Percentiles rank a stretch among this genome's conserved stretches.
Conservation (phyloP, 2,797 vertebrate genomes). For the Pitangus sulphuratus region DNA sequence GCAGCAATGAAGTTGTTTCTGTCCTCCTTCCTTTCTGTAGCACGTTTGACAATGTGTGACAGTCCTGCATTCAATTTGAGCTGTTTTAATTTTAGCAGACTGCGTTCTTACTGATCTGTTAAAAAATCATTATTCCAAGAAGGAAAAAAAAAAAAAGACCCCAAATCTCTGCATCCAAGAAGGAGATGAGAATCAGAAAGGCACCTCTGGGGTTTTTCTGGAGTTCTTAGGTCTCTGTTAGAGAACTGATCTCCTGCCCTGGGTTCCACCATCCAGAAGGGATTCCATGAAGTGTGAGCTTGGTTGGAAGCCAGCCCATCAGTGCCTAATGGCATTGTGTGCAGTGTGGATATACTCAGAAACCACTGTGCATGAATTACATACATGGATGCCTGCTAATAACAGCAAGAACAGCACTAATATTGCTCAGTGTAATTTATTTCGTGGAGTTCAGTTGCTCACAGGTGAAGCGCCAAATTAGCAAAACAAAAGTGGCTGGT, state of each 20-base stretch:
- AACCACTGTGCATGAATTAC: conserved; percentile 35
- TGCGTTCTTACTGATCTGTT: background rate
- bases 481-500: conserved; percentile 56
- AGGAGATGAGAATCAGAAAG: background rate
- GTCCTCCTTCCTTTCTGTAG: background rate
- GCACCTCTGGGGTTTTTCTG: background rate
- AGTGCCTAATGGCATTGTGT: conserved; percentile 39
- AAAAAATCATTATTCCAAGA: background rate
- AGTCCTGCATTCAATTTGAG: conserved; percentile 8
- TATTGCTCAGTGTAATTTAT: conserved; percentile 46
- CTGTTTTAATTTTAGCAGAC: conserved; percentile 20
- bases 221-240: background rate
- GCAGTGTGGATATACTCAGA: conserved; percentile 7
- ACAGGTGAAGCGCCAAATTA: conserved; percentile 62
- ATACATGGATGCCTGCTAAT: conserved; percentile 50
- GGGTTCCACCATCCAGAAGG: background rate
- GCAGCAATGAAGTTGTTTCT: background rate
- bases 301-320: conserved; percentile 39
- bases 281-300: background rate
- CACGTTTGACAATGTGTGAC: background rate
- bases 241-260: background rate
- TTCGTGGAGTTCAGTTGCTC: conserved; percentile 48
- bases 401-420: conserved; percentile 45
- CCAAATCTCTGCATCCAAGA: background rate
- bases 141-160: background rate